Conservation (phyloP, 2,888 invertebrate species). For the Octonoba sinensis region DNA sequence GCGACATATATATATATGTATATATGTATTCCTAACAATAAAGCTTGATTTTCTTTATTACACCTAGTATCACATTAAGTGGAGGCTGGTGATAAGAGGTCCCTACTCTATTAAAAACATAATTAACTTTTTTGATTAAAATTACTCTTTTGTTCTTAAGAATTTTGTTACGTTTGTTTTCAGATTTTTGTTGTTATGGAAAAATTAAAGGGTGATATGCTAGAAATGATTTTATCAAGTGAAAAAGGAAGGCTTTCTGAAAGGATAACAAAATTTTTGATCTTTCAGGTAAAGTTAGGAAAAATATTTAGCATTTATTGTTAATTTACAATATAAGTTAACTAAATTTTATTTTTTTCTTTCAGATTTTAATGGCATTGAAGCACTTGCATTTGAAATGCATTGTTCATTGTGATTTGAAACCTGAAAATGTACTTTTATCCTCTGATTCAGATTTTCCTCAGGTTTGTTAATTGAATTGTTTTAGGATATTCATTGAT, state of each 20-base stretch:
- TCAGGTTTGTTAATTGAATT: conserved; percentile 78
- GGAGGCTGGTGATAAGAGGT: too few relatives aligned
- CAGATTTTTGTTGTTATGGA: conserved; percentile 99
- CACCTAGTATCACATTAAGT: too few relatives aligned
- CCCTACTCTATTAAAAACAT: too few relatives aligned
- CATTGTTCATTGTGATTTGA: conserved; percentile 97
- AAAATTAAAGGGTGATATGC: conserved; percentile 98
- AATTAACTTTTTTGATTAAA: too few relatives aligned
- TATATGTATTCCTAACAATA: too few relatives aligned
- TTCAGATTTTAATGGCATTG: conserved; percentile 88
- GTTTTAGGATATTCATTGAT: too few relatives aligned
- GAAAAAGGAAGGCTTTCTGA: conserved; percentile 94
- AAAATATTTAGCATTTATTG: conserved; percentile 1
- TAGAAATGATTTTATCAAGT: conserved; percentile 98
- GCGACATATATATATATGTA: too few relatives aligned
- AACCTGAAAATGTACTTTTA: conserved; percentile 97
- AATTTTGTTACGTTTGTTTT: conserved; percentile 17
- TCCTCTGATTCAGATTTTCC: conserved; percentile 95
- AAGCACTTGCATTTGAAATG: conserved; percentile 98
- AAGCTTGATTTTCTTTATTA: too few relatives aligned
- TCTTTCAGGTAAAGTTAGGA: conserved; percentile 82
- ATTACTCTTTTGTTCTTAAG: not conserved
- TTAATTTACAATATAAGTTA: not conserved
- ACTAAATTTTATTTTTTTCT: conserved; percentile 4
- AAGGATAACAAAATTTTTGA: conserved; percentile 94